These are phyloP conservation scores for Diarsia dahlii DNA, from an alignment of 2,888 invertebrate genomes.

Conservation along the genomic window DNA sequence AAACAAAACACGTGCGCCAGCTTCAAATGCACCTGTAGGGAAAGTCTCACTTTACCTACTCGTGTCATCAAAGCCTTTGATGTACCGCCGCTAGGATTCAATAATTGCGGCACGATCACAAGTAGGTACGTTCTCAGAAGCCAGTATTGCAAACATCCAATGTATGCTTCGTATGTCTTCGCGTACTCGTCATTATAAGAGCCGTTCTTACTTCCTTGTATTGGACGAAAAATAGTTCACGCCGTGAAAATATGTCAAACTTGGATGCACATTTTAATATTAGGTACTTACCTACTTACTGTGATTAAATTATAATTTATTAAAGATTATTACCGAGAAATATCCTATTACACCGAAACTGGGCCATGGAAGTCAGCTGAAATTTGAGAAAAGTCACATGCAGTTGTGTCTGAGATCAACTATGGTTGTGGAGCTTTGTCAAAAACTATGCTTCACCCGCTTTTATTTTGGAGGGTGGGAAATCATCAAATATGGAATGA, in stretches of 20 bases:
- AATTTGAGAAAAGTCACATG: neutral
- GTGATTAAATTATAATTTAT: neutral
- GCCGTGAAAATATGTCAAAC: neutral
- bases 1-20: slow-evolving; percentile 41
- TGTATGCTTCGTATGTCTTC: slow-evolving; percentile 9
- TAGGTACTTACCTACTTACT: too few species aligned
- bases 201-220: neutral
- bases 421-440: too few species aligned
- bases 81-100: slow-evolving; percentile 29
- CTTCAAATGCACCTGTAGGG: slow-evolving; percentile 47
- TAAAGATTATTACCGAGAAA: neutral
- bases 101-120: slow-evolving; percentile 34
- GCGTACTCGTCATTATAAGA: neutral
- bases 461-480: too few species aligned
- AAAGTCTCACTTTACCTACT: slow-evolving; percentile 40
- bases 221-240: neutral
- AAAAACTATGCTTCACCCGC: too few species aligned
- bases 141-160: slow-evolving; percentile 2
- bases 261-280: neutral
- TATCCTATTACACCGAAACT: neutral
- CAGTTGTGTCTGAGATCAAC: too few species aligned
- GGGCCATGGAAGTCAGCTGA: neutral
- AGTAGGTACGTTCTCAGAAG: slow-evolving; percentile 6
- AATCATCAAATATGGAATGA: too few species aligned
- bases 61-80: slow-evolving; percentile 46